These are phyloP conservation scores for Hyles lineata DNA, from an alignment of 2,888 invertebrate genomes.

Conservation along the genomic window DNA sequence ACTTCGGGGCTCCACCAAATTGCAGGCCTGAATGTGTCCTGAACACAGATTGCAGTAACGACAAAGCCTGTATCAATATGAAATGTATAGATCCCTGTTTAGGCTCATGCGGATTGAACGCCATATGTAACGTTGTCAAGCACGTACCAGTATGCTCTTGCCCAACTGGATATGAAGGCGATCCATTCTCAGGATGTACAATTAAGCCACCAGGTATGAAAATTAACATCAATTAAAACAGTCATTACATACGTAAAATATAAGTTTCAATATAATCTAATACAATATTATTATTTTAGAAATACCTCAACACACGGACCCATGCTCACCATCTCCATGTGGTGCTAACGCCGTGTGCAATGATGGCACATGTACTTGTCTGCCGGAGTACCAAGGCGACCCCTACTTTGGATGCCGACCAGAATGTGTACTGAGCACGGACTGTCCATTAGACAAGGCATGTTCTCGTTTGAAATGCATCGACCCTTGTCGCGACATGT, in stretches of 20 bases:
- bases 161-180: slow-evolving; percentile 87
- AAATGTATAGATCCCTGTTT: slow-evolving; percentile 92
- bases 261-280: slow-evolving; percentile 5
- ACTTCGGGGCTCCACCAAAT: slow-evolving; percentile 89
- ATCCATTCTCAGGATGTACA: slow-evolving; percentile 89
- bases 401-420: slow-evolving; percentile 91
- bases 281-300: slow-evolving; percentile 57
- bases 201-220: slow-evolving; percentile 78
- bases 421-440: slow-evolving; percentile 91
- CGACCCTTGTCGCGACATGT: slow-evolving; percentile 94
- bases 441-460: slow-evolving; percentile 90
- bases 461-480: slow-evolving; percentile 92
- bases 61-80: slow-evolving; percentile 90
- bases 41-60: slow-evolving; percentile 89
- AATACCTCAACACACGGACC: slow-evolving; percentile 78
- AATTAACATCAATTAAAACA: background rate
- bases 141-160: slow-evolving; percentile 91
- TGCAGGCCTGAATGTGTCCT: slow-evolving; percentile 91
- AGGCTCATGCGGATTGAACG: slow-evolving; percentile 90
- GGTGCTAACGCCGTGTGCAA: slow-evolving; percentile 91
- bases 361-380: slow-evolving; percentile 90
- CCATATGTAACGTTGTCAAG: slow-evolving; percentile 90
- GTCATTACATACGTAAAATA: too few relatives aligned
- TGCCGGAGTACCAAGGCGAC: slow-evolving; percentile 91
- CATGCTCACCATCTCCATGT: slow-evolving; percentile 91